Evolutionary conservation across 2,113 vertebrate genomes (phyloP), one percentile per base, ranked within the genome.

Genomic region (Gallinago paraguaiae): DNA sequence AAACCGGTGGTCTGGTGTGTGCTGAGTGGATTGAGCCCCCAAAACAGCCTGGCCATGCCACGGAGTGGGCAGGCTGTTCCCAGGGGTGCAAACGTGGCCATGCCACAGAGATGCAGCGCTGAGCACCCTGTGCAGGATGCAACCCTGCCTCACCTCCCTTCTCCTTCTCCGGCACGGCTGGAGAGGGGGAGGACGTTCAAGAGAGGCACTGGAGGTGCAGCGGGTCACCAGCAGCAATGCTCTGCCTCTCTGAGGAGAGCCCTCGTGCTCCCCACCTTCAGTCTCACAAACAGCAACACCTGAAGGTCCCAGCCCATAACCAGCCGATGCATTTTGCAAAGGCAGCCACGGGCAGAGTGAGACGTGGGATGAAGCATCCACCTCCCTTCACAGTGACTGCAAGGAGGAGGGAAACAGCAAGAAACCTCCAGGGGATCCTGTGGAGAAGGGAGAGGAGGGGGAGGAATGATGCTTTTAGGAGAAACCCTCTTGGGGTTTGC

Each of bases 1-100:
- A 64, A 93, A 60, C 2, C 2, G 1, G 31, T 17, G 30, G 6
- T 33, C 23, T 35, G 0, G 0, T 1, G 2, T 5, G 18, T 27
- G 54, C 17, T 5, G 43, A 41, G 63, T 4, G 16, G 35, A 17
- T 17, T 41, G 41, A 86, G 56, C 25, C n/a, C 86, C 59, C 39
- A 5, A 4, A 0, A 0, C 9, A 80, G 39, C 39, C 56, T 23
- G 2, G 1, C 9, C 19, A 24, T 1, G 7, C 2, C 2, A 31
- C 1, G 25, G 48, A 33, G 59, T 35, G 24, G 57, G 24, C 51
- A 39, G 41, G 82, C 13, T 70, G 35, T 23, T 79, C 31, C 70
- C 3, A 3, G 57, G 61, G 30, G 4, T 50, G 50, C 67, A 51
- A 28, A 27, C 2, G 6, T 11, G 48, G 37, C 68, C 7, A 6